Conservation (phyloP, 2,797 vertebrate species). For the Pipistrellus pygmaeus region DNA sequence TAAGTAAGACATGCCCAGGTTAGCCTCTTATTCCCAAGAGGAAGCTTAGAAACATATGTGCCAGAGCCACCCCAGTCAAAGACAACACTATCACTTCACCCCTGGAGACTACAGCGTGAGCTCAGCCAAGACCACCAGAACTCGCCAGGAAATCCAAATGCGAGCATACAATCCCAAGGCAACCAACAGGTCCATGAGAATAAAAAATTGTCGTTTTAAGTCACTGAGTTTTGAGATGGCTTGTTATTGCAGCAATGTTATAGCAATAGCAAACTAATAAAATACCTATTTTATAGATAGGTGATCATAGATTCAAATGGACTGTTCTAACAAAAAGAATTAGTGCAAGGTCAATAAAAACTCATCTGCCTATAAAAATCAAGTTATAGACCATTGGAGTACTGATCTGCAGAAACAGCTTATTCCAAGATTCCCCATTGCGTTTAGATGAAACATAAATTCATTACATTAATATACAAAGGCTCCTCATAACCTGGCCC, state of each 20-base stretch:
- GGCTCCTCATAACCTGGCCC: not conserved
- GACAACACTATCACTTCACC: not conserved
- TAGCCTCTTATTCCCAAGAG: not conserved
- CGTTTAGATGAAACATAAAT: constrained; percentile 38
- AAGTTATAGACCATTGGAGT: not conserved
- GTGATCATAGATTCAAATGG: not conserved
- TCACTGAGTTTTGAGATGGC: not conserved
- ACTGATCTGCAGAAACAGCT: constrained; percentile 41
- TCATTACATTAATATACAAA: constrained; percentile 18
- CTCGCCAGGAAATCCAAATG: not conserved
- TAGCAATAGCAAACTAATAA: not conserved
- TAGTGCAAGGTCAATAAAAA: constrained; percentile 30
- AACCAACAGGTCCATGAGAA: not conserved
- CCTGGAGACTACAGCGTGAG: not conserved
- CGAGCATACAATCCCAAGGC: not conserved
- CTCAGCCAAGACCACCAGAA: not conserved
- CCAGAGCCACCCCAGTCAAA: not conserved
- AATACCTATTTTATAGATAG: not conserved
- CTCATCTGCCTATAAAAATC: constrained; percentile 19
- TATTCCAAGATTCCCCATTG: constrained; percentile 2
- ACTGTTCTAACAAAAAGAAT: not conserved
- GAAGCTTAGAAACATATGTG: not conserved
- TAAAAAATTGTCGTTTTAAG: not conserved
- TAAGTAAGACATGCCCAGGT: not conserved
- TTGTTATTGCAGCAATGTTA: constrained; percentile 13